A percentile compares a stretch with the other conserved stretches of the same genome.
phyloP scores from a whole-genome alignment of 2,888 invertebrate species.

The Nemoura dubitans region DNA sequence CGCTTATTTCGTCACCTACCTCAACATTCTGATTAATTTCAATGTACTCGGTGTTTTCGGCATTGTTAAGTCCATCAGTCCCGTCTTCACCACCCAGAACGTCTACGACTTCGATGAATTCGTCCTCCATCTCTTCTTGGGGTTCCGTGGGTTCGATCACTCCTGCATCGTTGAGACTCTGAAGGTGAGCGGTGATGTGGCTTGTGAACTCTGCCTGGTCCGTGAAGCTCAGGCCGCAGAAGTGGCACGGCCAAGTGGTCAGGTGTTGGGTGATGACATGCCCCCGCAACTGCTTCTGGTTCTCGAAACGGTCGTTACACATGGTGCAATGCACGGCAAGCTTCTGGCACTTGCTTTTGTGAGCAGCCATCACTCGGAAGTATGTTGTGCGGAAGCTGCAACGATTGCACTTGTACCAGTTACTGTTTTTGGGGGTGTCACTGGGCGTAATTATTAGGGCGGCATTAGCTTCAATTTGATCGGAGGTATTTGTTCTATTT shows the following conservation, averaged over 20 bases:
- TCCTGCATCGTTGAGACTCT: background rate
- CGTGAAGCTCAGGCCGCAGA: slow-evolving; percentile 46
- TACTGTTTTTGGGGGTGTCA: too few relatives aligned
- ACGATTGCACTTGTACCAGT: too few relatives aligned
- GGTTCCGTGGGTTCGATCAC: too few relatives aligned
- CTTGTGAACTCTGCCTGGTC: slow-evolving; percentile 49
- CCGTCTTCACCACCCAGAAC: slow-evolving; percentile 9
- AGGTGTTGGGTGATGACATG: slow-evolving; percentile 44
- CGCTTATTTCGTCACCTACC: too few relatives aligned
- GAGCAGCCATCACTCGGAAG: slow-evolving; percentile 23
- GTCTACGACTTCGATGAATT: background rate
- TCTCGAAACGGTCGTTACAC: slow-evolving; percentile 44
- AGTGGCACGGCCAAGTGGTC: slow-evolving; percentile 44
- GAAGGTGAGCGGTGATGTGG: slow-evolving; percentile 49
- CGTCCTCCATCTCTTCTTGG: background rate
- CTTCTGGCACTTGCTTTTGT: slow-evolving; percentile 42
- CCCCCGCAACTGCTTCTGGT: slow-evolving; percentile 8
- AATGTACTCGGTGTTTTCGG: background rate
- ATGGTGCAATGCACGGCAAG: slow-evolving; percentile 31
- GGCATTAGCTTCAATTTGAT: too few relatives aligned
- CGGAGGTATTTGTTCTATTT: too few relatives aligned
- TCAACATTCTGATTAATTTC: too few relatives aligned
- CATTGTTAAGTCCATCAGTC: background rate
- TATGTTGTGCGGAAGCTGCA: too few relatives aligned
- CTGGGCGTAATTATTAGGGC: too few relatives aligned